Base-by-base conservation (phyloP, 2,113 vertebrate species). In the Centropus bengalensis region DNA sequence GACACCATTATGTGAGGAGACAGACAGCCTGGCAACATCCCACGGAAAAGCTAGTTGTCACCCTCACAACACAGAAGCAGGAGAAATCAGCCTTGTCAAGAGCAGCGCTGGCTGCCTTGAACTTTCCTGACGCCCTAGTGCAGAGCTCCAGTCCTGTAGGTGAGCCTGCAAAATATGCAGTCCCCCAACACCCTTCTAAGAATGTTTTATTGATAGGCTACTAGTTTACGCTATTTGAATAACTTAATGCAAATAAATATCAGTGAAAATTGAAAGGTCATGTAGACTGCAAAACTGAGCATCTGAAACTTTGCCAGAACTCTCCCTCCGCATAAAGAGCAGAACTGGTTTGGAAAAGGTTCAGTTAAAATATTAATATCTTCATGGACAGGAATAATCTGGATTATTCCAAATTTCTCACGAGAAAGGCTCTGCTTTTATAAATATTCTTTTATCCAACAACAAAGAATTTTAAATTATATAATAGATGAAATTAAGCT, bases 311-410 rank as follows among this genome's bases (percentile, higher is more conserved):
- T 54, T 20, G 30, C 69, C 88, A 90, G 92, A 91, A 44, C 64
- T 83, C 52, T 88, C 45, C 45, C 13, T 91, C 76, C 86, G 66
- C 66, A 79, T 38, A 44, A 36, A 76, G 63, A 87, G 63, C 92
- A 94, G 79, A 62, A 49, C 67, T 89, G 90, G 78, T 79, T 96
- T 96, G 96, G 92, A 95, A 94, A 82, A 66, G 20, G 44, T 69
- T 96, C 91, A 96, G 92, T 95, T 67, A 83, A 94, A 96, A 92
- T 96, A 96, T 93, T 94, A 94, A 83, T 96, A 94, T 95, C 88
- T 91, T 93, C 76, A 67, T 60, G 88, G 73, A 17, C 60, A 91
- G 56, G 60, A 96, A 90, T 93, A 90, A 93, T 96, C 82, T 92
- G 86, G 80, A 92, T 93, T 96, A 95, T 93, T 95, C 88, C 73